Conservation (phyloP, 2,113 vertebrate species). For the Eonycteris spelaea region DNA sequence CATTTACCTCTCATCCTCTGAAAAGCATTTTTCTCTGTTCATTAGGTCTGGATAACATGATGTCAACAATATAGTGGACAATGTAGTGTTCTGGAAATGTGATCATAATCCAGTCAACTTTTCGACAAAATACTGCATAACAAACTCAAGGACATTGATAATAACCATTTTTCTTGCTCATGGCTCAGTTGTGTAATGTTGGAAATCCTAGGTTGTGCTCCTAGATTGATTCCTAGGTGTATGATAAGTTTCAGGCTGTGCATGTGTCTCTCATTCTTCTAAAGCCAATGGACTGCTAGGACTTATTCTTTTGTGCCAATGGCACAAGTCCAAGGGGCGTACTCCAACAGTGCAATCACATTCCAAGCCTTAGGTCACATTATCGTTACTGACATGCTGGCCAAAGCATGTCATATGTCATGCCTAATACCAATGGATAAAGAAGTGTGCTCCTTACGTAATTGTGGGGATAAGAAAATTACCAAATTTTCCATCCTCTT, state of each 20-base stretch:
- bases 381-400: not conserved
- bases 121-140: not conserved
- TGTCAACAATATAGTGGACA: not conserved
- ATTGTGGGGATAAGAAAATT: not conserved
- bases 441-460: not conserved
- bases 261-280: not conserved
- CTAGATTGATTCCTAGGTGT: not conserved
- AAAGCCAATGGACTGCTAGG: not conserved
- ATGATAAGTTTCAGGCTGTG: not conserved
- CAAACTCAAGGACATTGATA: not conserved
- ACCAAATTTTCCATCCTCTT: not conserved
- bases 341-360: not conserved
- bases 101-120: not conserved
- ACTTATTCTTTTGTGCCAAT: not conserved
- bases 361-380: not conserved
- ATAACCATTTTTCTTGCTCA: not conserved
- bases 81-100: not conserved
- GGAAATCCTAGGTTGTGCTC: not conserved
- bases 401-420: not conserved
- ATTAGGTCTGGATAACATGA: not conserved
- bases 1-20: not conserved
- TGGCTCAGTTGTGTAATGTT: not conserved
- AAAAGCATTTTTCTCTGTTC: not conserved
- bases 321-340: not conserved
- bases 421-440: not conserved